Evolutionary conservation across 2,113 vertebrate genomes (phyloP).

Genomic region (Epinephelus moara): DNA sequence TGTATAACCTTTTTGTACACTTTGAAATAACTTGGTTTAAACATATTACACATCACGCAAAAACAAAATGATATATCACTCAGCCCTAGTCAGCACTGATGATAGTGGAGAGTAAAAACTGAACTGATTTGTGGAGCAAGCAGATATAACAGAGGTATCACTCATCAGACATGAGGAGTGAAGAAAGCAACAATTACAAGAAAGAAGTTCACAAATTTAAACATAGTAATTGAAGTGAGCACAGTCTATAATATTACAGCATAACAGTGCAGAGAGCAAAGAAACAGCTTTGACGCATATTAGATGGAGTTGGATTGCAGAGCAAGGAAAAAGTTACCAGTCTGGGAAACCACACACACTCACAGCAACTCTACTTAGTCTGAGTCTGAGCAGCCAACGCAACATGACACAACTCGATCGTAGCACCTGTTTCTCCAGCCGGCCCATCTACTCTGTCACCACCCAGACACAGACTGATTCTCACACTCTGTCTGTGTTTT

Average conservation of each 20-base stretch:
- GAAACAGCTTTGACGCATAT: conserved; percentile 8
- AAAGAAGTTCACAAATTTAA: not conserved
- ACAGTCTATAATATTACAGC: not conserved
- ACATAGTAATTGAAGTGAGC: not conserved
- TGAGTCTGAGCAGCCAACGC: conserved; percentile 41
- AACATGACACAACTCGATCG: conserved; percentile 70
- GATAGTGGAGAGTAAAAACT: conserved; percentile 5
- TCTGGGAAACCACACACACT: conserved; percentile 49
- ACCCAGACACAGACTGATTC: conserved; percentile 40
- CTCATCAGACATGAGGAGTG: not conserved
- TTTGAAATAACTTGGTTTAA: not conserved
- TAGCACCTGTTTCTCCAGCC: conserved; percentile 75
- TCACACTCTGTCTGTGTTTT: conserved; percentile 38
- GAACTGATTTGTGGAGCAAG: conserved; percentile 9
- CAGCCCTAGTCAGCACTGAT: not conserved
- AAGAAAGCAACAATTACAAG: not conserved
- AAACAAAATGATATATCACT: not conserved
- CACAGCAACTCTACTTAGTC: conserved; percentile 19
- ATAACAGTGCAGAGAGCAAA: conserved; percentile 8
- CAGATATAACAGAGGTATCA: conserved; percentile 7
- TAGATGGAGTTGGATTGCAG: not conserved
- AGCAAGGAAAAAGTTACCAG: conserved; percentile 32
- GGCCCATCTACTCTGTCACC: conserved; percentile 50
- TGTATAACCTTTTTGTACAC: not conserved
- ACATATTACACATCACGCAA: not conserved